These are phyloP conservation scores for Endotricha flammealis DNA, from an alignment of 2,888 invertebrate genomes.

Conservation along the genomic window DNA sequence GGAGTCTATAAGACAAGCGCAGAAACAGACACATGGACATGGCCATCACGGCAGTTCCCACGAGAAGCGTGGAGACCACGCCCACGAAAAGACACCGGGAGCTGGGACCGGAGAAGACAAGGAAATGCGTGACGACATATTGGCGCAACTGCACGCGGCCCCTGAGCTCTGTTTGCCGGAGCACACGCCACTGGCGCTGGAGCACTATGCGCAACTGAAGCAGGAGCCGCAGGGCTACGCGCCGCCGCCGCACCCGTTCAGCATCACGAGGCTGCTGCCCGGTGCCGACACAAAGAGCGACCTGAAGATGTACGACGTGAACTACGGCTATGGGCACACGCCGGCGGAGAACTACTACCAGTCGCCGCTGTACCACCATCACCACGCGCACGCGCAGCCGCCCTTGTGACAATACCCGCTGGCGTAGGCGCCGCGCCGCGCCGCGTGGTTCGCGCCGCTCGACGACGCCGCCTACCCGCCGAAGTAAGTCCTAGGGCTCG, in stretches of 20 bases:
- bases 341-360: conserved; percentile 90
- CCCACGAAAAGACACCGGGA: conserved; percentile 77
- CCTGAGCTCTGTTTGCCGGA: conserved; percentile 81
- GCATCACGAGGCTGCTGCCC: conserved; percentile 94
- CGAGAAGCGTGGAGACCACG: conserved; percentile 72
- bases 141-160: conserved; percentile 85
- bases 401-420: conserved; percentile 96
- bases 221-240: conserved; percentile 88
- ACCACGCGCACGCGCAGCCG: conserved; percentile 84
- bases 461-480: conserved; percentile 30
- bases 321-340: conserved; percentile 74
- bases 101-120: conserved; percentile 57
- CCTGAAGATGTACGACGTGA: conserved; percentile 94
- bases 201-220: conserved; percentile 84
- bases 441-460: conserved; percentile 41
- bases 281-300: conserved; percentile 91
- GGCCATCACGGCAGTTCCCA: conserved; percentile 56
- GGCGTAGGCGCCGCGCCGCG: conserved; percentile 82
- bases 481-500: conserved; percentile 20
- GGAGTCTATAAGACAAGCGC: conserved; percentile 86
- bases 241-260: conserved; percentile 93
- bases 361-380: conserved; percentile 86
- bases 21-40: conserved; percentile 68
- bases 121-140: conserved; percentile 80
- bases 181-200: conserved; percentile 77